phyloP scores from a whole-genome alignment of 2,888 invertebrate species.

The Erebia palarica region DNA sequence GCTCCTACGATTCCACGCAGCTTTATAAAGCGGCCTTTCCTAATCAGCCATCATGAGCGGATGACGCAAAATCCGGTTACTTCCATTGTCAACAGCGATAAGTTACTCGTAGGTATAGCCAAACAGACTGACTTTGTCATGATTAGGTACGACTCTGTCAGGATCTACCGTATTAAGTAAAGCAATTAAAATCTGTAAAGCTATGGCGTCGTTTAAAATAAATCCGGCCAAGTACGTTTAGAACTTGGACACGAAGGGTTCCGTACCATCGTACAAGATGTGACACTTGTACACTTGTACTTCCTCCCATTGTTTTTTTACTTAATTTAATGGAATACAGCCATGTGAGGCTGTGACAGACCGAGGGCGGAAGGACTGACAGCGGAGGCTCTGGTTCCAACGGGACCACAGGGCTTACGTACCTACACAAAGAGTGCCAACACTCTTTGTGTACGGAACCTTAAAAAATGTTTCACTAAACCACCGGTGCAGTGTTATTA shows the following conservation, averaged over 20 bases:
- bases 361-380: no score
- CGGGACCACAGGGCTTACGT: no score
- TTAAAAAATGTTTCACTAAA: slow-evolving; percentile 30
- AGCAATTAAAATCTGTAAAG: slow-evolving; percentile 22
- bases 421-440: no score
- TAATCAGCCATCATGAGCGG: slow-evolving; percentile 26
- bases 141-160: neutral
- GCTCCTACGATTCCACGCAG: slow-evolving; percentile 11
- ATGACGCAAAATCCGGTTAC: slow-evolving; percentile 32
- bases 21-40: slow-evolving; percentile 18
- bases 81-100: slow-evolving; percentile 22
- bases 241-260: no score
- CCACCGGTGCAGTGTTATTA: slow-evolving; percentile 45
- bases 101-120: neutral
- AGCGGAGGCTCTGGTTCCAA: no score
- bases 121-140: neutral
- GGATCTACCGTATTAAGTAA: neutral
- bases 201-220: neutral
- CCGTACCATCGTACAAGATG: no score
- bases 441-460: no score
- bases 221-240: no score
- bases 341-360: no score
- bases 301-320: no score
- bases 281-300: no score
- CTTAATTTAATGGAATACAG: no score